Percentiles rank a stretch among this genome's conserved stretches.
These are phyloP conservation scores for Thamnophis sirtalis DNA, from an alignment of 2,113 vertebrate species.

Conservation along the genomic window DNA sequence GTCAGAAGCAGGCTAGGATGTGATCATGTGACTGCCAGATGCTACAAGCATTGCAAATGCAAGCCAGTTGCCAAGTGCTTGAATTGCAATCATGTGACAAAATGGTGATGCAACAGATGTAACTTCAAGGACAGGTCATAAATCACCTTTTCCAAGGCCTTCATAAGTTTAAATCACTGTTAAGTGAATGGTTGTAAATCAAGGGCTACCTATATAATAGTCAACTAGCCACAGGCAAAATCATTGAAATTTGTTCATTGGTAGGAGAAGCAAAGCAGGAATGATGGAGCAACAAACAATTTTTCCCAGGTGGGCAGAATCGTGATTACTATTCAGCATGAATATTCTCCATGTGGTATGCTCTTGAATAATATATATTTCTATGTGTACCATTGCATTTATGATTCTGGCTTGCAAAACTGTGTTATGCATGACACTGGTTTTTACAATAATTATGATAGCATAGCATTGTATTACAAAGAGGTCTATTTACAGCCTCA, in stretches of 20 bases:
- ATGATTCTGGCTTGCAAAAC: background rate
- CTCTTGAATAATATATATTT: background rate
- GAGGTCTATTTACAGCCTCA: background rate
- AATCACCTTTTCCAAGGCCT: background rate
- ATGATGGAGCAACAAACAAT: background rate
- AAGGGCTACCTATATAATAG: background rate
- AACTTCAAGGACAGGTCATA: background rate
- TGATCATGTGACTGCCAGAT: background rate
- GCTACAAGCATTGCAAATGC: background rate
- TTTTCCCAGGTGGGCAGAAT: background rate
- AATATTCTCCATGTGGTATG: background rate
- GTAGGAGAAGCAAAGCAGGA: background rate
- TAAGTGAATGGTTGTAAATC: background rate
- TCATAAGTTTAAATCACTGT: background rate
- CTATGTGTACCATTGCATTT: background rate
- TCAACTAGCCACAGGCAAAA: background rate
- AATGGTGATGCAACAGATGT: background rate
- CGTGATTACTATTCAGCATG: background rate
- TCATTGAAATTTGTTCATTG: background rate
- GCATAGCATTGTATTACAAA: background rate
- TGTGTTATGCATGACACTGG: background rate
- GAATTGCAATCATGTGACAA: background rate
- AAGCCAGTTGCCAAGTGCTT: background rate
- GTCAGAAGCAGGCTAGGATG: background rate
- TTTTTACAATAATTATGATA: constrained; percentile 1